Evolutionary conservation across 2,113 vertebrate species (phyloP).

Genomic region (Trochalopteron elliotii): DNA sequence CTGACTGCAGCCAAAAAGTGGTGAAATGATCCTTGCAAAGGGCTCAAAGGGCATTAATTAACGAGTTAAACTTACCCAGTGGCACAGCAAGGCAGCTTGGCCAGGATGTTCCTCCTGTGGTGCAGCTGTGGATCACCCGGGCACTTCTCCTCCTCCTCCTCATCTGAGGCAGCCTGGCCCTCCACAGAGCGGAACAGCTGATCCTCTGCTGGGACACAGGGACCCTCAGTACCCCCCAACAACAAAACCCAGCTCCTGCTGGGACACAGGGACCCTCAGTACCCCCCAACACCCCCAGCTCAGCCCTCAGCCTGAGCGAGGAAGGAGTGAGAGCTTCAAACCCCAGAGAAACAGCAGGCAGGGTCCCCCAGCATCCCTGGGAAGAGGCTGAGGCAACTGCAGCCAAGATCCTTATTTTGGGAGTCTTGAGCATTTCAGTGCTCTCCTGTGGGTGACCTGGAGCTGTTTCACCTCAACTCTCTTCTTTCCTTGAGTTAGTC

Average conservation of each 20-base stretch:
- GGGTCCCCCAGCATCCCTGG: neutral
- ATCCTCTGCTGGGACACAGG: constrained; percentile 74
- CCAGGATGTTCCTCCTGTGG: constrained; percentile 33
- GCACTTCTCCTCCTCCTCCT: constrained; percentile 89
- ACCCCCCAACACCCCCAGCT: neutral
- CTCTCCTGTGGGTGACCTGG: neutral
- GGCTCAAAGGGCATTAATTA: neutral
- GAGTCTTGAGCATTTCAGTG: neutral
- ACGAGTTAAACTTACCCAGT: constrained; percentile 69
- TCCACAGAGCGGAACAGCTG: constrained; percentile 90
- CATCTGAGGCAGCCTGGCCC: constrained; percentile 87
- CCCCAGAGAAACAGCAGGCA: rapidly evolving
- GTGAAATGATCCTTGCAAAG: neutral
- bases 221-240: neutral
- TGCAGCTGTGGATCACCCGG: constrained; percentile 65
- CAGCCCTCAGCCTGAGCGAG: neutral
- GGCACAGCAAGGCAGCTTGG: constrained; percentile 77
- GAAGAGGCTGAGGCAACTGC: neutral
- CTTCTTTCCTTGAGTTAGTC: neutral
- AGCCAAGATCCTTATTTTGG: neutral
- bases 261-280: neutral
- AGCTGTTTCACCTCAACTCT: neutral
- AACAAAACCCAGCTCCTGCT: constrained; percentile 20
- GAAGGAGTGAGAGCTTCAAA: rapidly evolving
- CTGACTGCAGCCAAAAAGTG: neutral